These are phyloP conservation scores for Metaphire vulgaris DNA, from an alignment of 1,140 invertebrate species.

Conservation along the genomic window DNA sequence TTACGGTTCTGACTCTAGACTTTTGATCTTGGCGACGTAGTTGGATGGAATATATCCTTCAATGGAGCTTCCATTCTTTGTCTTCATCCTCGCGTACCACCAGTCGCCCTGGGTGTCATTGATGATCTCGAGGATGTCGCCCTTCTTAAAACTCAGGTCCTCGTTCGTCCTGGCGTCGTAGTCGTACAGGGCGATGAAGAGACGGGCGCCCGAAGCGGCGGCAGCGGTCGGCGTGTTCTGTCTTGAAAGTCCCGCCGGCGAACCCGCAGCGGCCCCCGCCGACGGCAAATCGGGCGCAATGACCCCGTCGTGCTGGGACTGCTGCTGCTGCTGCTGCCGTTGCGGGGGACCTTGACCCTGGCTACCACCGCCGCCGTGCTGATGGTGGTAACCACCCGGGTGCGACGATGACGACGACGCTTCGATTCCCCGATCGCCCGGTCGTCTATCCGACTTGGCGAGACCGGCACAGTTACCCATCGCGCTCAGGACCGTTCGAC, in stretches of 20 bases:
- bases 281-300: background rate
- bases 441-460: background rate
- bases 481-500: too few relatives aligned
- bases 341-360: too few relatives aligned
- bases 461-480: background rate
- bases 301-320: too few relatives aligned
- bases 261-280: background rate
- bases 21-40: conserved; percentile 97
- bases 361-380: background rate
- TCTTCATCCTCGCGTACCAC: conserved; percentile 73
- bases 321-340: background rate
- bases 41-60: conserved; percentile 96
- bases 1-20: conserved; percentile 97
- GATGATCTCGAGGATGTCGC: conserved; percentile 93
- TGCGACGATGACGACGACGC: too few relatives aligned
- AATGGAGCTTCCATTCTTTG: conserved; percentile 59
- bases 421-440: background rate
- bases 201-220: background rate
- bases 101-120: conserved; percentile 98
- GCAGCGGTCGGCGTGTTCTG: background rate
- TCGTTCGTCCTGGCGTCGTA: conserved; percentile 98
- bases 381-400: background rate
- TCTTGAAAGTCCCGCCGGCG: background rate
- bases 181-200: conserved; percentile 96
- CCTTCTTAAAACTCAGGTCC: conserved; percentile 95